Evolutionary conservation across 1,140 invertebrate species (phyloP).

Genomic region (Ditylenchus dipsaci): DNA sequence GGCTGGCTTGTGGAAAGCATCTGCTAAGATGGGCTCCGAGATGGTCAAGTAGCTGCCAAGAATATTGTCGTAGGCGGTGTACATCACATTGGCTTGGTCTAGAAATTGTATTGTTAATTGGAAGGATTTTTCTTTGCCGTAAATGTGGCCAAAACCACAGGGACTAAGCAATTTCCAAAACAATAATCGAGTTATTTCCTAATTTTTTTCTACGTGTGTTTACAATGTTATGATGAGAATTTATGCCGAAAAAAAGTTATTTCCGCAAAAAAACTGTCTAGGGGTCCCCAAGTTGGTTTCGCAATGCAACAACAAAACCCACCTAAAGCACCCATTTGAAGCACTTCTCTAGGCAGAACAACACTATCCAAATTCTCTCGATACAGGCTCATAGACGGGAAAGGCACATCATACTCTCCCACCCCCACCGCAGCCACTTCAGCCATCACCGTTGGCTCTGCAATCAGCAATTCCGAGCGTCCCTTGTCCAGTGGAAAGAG

Average conservation of each 20-base stretch:
- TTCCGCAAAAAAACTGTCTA: too few relatives aligned
- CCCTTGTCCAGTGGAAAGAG: slow-evolving; percentile 7
- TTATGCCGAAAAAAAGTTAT: too few relatives aligned
- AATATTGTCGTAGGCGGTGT: slow-evolving; percentile 1
- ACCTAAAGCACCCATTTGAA: not conserved
- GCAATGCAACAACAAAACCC: not conserved
- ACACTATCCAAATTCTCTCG: slow-evolving; percentile 11
- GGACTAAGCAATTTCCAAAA: too few relatives aligned
- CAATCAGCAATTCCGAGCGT: slow-evolving; percentile 1
- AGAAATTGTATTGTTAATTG: not conserved
- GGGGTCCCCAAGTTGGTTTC: too few relatives aligned
- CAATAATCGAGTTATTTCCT: too few relatives aligned
- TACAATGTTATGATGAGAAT: too few relatives aligned
- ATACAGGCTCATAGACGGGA: slow-evolving; percentile 16
- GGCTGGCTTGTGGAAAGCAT: too few relatives aligned
- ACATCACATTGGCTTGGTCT: slow-evolving; percentile 11
- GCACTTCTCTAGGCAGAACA: slow-evolving; percentile 4
- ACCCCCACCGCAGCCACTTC: slow-evolving; percentile 5
- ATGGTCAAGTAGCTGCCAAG: not conserved
- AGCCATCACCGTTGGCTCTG: slow-evolving; percentile 10
- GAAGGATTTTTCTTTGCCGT: not conserved
- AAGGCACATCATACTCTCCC: not conserved
- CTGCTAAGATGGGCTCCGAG: not conserved
- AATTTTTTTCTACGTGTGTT: too few relatives aligned
- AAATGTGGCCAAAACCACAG: too few relatives aligned